Base-by-base conservation (phyloP, 2,888 invertebrate genomes). In the Scaptodrosophila latifasciaeformis region DNA sequence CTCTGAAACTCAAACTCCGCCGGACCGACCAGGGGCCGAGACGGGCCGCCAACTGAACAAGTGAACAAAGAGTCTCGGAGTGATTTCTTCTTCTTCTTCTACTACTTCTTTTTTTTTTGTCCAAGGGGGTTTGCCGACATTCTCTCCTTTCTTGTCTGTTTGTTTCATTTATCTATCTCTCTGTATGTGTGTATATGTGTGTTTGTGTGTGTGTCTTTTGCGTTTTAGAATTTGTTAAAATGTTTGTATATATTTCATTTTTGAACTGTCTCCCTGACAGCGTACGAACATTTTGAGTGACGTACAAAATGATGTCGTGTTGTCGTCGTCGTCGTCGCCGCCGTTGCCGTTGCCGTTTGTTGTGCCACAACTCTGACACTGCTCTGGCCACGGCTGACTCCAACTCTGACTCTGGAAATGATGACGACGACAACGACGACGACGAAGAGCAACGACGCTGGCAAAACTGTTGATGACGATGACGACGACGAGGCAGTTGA, bases 301-400 rank as follows among this genome's bases (percentile, higher is more conserved):
- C 82, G 81, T 81, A 72, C 77, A 82, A 82, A 82, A 81, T 77
- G 80, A 79, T 82, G 82, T 82, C 82, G 82, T 82, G 82, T 81
- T 82, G 81, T 82, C 75, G 65, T 59, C 53, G 53, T 43, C 54
- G 42, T 49, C 49, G 44, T 31, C 30, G 29, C 35, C 37, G 39
- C 19, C 46, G 55, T 48, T 49, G 62, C 54, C 37, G 47, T 17
- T 27, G 47, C 34, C 47, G 47, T 13, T n/a, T 30, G 21, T 42
- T 57, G 57, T 74, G 67, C 68, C 71, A 67, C 70, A 60, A 42
- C 29, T n/a, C 52, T 46, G 47, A 27, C 37, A 50, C 45, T 45
- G 12, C 30, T 29, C 42, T 46, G 46, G 6, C 39, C 24, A 34
- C 27, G 44, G 13, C 43, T 19, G n/a, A n/a, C n/a, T n/a, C 48